Base-by-base conservation (phyloP, 2,113 vertebrate genomes). In the Polyodon spathula region DNA sequence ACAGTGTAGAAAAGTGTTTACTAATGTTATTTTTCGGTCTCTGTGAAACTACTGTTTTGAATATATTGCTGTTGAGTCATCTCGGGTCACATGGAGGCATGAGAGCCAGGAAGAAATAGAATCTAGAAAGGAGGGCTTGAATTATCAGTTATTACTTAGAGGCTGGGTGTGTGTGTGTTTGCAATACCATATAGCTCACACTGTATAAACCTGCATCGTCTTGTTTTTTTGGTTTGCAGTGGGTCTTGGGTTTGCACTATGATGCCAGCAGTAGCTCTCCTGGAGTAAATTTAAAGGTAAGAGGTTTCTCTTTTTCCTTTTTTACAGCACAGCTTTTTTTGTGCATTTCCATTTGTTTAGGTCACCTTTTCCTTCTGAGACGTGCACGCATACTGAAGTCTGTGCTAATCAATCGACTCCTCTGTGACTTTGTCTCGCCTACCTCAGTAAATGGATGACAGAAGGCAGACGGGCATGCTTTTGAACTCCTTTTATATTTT, bases 21-120 rank as follows among this genome's bases (percentile, higher is more conserved):
- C n/a, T n/a, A n/a, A n/a, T n/a, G n/a, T n/a, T n/a, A n/a, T 52
- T 6, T 58, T 59, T 10, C 9, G 57, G 58, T 57, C 8, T 69
- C 60, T 66, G 11, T 56, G 7, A 50, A 63, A 38, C 58, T 63
- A 57, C 53, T 63, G 70, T 60, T 68, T 72, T 83, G 79, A 80
- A 63, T 72, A 62, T 53, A 52, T 59, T 50, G 16, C 44, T 43
- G 59, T 71, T 78, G 76, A 80, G 71, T 80, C 71, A 60, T 56
- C 59, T 66, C 46, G 27, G 42, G 82, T 87, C 85, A 87, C 84
- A 88, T 88, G 85, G 76, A 70, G 66, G 69, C 72, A 68, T 80
- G 79, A 83, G 81, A 83, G 77, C 74, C 63, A 78, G 74, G 76
- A 76, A 78, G 83, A 80, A 84, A 85, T 78, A 61, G 81, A 85